A percentile compares a stretch with the other conserved stretches of the same genome.
Conservation (phyloP, 2,888 invertebrate species). For the Cartodere bifasciata region DNA sequence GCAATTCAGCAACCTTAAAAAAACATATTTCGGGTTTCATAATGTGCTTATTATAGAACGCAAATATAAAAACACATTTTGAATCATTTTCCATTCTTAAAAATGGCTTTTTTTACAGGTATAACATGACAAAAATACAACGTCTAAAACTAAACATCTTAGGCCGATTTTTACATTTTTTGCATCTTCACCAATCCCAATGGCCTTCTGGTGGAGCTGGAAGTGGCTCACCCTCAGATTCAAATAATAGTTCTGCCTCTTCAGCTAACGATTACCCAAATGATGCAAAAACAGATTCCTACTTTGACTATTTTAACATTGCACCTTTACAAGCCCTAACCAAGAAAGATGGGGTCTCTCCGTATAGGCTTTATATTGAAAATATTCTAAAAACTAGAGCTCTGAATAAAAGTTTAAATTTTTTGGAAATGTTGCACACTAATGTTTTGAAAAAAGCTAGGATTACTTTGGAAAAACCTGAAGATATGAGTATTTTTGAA, state of each 20-base stretch:
- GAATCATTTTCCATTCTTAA: too few species aligned
- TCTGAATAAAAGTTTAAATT: conserved; percentile 65
- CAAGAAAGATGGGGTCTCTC: conserved; percentile 22
- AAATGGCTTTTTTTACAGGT: too few species aligned
- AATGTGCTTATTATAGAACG: too few species aligned
- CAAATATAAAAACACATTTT: too few species aligned
- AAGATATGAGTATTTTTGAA: conserved; percentile 25
- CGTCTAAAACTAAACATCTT: conserved; percentile 66
- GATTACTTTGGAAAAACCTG: conserved; percentile 51
- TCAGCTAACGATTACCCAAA: conserved; percentile 22
- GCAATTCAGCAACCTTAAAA: too few species aligned
- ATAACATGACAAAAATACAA: conserved; percentile 78
- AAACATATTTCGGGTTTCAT: too few species aligned
- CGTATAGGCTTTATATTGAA: conserved; percentile 66
- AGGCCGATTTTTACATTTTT: conserved; percentile 39
- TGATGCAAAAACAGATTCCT: conserved; percentile 16
- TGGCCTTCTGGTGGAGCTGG: conserved; percentile 26
- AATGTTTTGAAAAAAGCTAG: conserved; percentile 57
- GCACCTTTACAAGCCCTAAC: conserved; percentile 37
- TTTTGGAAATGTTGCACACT: conserved; percentile 61
- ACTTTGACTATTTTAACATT: conserved; percentile 34
- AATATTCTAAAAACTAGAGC: conserved; percentile 80
- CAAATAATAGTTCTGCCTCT: conserved; percentile 32
- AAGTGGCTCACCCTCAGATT: conserved; percentile 37
- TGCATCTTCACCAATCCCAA: conserved; percentile 25